phyloP scores from a whole-genome alignment of 2,113 vertebrate species.

The Gallinago jamesoni region DNA sequence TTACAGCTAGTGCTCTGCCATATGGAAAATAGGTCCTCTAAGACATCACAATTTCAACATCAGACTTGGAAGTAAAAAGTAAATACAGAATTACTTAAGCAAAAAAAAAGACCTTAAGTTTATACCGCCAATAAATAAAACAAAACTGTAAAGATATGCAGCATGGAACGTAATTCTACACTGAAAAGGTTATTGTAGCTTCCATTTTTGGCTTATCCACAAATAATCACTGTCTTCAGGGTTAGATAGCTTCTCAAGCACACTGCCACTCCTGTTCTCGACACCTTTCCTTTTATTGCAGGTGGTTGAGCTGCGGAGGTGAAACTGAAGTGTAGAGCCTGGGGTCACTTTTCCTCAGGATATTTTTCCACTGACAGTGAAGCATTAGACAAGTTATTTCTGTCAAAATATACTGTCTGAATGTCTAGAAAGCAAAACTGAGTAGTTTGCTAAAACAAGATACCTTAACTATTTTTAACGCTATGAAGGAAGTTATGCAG shows the following conservation, averaged over 20 bases:
- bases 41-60: neutral
- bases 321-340: neutral
- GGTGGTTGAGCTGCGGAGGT: neutral
- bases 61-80: neutral
- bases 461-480: neutral
- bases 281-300: neutral
- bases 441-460: neutral
- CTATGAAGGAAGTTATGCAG: neutral
- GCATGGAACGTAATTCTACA: neutral
- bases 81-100: neutral
- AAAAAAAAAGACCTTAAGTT: rapidly evolving
- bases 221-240: neutral
- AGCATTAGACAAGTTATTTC: neutral
- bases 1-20: neutral
- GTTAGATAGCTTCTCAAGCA: neutral
- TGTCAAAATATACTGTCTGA: neutral
- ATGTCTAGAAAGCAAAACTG: neutral
- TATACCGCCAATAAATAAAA: neutral
- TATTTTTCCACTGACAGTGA: neutral
- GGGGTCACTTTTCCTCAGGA: neutral
- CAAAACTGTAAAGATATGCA: neutral
- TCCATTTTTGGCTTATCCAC: neutral
- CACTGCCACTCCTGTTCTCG: neutral
- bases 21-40: neutral
- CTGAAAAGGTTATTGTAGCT: neutral